phyloP scores from a whole-genome alignment of 2,888 invertebrate species.

The Plebejus anna region DNA sequence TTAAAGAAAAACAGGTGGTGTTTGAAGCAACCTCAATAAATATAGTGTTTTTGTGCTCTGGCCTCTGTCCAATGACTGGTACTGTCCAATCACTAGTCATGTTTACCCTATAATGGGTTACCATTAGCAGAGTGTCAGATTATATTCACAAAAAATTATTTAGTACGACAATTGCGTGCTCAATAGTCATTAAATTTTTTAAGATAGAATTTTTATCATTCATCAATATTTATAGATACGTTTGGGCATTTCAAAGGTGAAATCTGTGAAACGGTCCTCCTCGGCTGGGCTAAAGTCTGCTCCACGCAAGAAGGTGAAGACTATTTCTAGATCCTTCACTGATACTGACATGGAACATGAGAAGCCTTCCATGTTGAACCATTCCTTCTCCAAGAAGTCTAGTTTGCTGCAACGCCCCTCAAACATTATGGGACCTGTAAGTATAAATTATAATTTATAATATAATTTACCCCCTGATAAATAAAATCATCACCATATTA shows the following conservation, averaged over 20 bases:
- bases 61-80: no score
- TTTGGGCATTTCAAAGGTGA: slow-evolving; percentile 73
- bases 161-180: not conserved
- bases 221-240: slow-evolving; percentile 69
- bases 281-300: slow-evolving; percentile 60
- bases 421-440: slow-evolving; percentile 84
- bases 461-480: no score
- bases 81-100: no score
- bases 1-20: no score
- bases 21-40: no score
- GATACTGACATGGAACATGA: slow-evolving; percentile 72
- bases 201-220: slow-evolving; percentile 31
- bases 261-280: slow-evolving; percentile 68
- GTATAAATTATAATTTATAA: slow-evolving; percentile 48
- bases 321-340: slow-evolving; percentile 59
- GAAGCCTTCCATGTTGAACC: slow-evolving; percentile 79
- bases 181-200: not conserved
- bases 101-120: no score
- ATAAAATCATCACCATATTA: no score
- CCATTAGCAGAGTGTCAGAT: no score
- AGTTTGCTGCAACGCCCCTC: slow-evolving; percentile 84
- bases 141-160: no score
- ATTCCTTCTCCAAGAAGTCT: slow-evolving; percentile 76
- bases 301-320: slow-evolving; percentile 74
- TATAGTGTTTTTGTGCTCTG: no score